Evolutionary conservation across 2,113 vertebrate genomes (phyloP).

Genomic region (Ciconia stormi): DNA sequence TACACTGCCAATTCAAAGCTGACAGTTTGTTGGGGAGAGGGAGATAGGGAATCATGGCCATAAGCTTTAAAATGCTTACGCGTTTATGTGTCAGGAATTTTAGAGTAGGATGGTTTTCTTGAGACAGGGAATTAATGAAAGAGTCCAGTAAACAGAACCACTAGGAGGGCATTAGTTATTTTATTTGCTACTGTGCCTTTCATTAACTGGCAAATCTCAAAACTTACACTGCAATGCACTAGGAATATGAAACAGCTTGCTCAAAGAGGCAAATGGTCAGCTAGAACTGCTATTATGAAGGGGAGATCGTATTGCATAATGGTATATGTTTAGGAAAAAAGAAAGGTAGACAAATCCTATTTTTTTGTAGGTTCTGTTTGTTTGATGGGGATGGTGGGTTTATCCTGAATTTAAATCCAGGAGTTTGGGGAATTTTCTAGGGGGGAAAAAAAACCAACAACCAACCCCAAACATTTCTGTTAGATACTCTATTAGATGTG

Average conservation of each 20-base stretch:
- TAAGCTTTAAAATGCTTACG: not conserved
- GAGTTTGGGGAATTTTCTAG: not conserved
- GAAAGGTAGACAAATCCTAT: not conserved
- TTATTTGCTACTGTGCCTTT: slow-evolving; percentile 10
- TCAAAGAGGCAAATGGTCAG: not conserved
- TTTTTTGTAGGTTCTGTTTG: not conserved
- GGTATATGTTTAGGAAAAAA: not conserved
- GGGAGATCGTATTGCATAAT: not conserved
- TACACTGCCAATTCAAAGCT: not conserved
- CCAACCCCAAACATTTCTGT: not conserved
- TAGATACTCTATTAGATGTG: not conserved
- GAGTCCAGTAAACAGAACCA: not conserved
- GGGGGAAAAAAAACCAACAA: accelerated
- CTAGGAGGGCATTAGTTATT: not conserved
- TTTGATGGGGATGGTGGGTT: not conserved
- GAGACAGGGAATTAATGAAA: not conserved
- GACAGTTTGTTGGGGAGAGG: not conserved
- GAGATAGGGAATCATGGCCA: not conserved
- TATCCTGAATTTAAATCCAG: not conserved
- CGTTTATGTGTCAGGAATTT: not conserved
- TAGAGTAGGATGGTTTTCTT: not conserved
- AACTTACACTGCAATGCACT: not conserved
- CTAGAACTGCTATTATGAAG: not conserved
- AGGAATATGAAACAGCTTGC: not conserved
- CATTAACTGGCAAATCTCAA: not conserved